Conservation (phyloP, 2,113 vertebrate species). For the Apodemus sylvaticus region DNA sequence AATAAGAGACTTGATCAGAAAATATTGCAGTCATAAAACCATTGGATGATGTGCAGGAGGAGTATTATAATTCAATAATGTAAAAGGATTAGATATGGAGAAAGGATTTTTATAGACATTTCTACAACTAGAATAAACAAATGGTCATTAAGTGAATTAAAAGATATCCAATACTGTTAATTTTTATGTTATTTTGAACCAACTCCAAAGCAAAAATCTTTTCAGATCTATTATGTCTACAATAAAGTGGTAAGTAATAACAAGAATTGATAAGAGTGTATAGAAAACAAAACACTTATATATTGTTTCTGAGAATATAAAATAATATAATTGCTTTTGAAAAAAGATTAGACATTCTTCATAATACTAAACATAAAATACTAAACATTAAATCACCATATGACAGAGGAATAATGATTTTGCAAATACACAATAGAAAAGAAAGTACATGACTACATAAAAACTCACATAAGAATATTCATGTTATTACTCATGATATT, state of each 20-base stretch:
- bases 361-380: not conserved
- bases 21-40: not conserved
- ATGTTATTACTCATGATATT: not conserved
- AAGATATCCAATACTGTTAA: not conserved
- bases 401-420: not conserved
- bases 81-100: not conserved
- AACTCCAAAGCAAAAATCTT: conserved; percentile 7
- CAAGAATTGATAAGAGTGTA: not conserved
- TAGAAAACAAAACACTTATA: not conserved
- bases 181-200: conserved; percentile 37
- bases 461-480: not conserved
- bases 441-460: not conserved
- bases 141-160: not conserved
- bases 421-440: not conserved
- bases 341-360: not conserved
- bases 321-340: not conserved
- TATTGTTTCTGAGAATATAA: not conserved
- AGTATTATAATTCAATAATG: not conserved
- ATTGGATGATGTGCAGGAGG: not conserved
- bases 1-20: not conserved
- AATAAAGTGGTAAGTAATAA: conserved; percentile 11
- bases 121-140: not conserved
- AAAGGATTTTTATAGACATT: not conserved
- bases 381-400: not conserved
- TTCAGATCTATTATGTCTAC: not conserved